Base-by-base conservation (phyloP, 2,888 invertebrate species). In the Tanytarsus gracilentus region DNA sequence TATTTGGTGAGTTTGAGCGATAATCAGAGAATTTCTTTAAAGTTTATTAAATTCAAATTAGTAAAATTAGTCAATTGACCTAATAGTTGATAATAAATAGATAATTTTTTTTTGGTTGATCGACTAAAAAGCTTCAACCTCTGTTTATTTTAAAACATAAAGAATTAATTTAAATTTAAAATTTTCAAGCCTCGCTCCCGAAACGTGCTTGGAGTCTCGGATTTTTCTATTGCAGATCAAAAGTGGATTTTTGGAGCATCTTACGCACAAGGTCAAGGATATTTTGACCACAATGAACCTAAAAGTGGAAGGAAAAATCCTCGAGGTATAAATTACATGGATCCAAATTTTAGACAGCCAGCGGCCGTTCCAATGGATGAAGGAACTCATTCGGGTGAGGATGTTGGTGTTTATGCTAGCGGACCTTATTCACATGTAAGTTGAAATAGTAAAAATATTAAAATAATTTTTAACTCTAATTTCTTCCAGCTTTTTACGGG, bases 381-480 rank as follows among this genome's bases (percentile, higher is more conserved):
- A 52, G 84, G 84, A 67, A 84, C 83, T 0, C 84, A 85, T 63
- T 84, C 83, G 0, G 83, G 83, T 0, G 86, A 86, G 64, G 86
- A 86, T 66, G 86, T 87, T 1, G 81, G 81, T 0, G 79, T 86
- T 0, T 85, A 81, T 69, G 86, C 86, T 0, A 73, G 71, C n/a
- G 88, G 81, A 48, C 86, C 85, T 2, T 83, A 83, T 82, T 74
- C 86, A 0, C 86, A 87, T 67, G 74, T 88, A 1, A 84, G 88
- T 29, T 26, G 18, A 9, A 25, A 27, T 26, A 55, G 2, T 16
- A 14, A n/a, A 39, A 36, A 3, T 80, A 21, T 21, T 18, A 5
- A 9, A 27, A 55, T 4, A 26, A 40, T 27, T 11, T 23, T 23
- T 56, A 21, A 29, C 1, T 23, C 23, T 25, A 2, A 39, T 23